Conservation (phyloP, 2,888 invertebrate genomes). For the Oxycera nigricornis region DNA sequence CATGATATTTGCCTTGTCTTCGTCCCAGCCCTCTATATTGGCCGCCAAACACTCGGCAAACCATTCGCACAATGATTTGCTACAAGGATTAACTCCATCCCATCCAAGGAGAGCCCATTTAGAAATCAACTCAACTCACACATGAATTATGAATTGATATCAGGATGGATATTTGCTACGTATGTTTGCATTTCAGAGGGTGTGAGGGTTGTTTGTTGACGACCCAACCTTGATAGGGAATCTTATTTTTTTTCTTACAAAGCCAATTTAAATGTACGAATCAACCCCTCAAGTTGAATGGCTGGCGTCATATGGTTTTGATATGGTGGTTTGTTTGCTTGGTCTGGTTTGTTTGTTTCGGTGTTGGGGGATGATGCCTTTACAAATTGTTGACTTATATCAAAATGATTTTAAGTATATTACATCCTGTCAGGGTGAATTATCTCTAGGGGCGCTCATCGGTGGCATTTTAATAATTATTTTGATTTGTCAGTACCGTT, state of each 20-base stretch:
- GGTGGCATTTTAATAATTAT: too few relatives aligned
- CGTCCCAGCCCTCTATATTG: not conserved
- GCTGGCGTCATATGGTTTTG: constrained; percentile 23
- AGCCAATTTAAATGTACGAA: not conserved
- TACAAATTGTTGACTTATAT: constrained; percentile 42
- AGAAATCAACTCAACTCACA: constrained; percentile 43
- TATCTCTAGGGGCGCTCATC: too few relatives aligned
- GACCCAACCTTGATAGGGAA: not conserved
- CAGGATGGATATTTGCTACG: constrained; percentile 56
- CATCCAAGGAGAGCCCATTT: not conserved
- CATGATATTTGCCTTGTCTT: constrained; percentile 23
- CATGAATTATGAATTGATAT: constrained; percentile 63
- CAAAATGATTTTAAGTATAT: constrained; percentile 30
- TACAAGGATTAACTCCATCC: not conserved
- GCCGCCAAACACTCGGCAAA: not conserved
- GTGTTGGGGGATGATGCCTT: constrained; percentile 19
- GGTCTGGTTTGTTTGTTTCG: not conserved
- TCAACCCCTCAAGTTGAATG: constrained; percentile 14
- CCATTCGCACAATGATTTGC: not conserved
- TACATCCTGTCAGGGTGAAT: too few relatives aligned
- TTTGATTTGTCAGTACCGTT: too few relatives aligned
- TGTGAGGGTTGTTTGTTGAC: not conserved
- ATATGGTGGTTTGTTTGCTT: constrained; percentile 11
- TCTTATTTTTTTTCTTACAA: not conserved
- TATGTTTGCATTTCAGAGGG: constrained; percentile 20